Evolutionary conservation across 1,140 invertebrate genomes (phyloP).

Genomic region (Carposina sasakii): DNA sequence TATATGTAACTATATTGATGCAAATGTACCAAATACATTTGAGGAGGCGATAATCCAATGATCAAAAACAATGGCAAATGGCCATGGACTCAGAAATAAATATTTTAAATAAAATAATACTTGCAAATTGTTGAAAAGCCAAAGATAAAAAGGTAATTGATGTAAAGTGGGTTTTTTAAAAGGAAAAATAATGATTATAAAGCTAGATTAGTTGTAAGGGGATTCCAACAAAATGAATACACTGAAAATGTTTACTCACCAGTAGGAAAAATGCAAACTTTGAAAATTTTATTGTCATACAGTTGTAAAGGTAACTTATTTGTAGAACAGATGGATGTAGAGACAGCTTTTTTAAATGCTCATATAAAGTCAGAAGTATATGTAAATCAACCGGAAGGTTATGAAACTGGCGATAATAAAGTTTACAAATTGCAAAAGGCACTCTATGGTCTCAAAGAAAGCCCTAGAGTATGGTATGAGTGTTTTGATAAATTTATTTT

Average conservation of each 20-base stretch:
- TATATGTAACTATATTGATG: slow-evolving; percentile 40
- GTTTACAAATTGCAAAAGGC: slow-evolving; percentile 33
- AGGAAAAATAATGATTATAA: slow-evolving; percentile 35
- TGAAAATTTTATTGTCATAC: slow-evolving; percentile 37
- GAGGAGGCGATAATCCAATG: slow-evolving; percentile 36
- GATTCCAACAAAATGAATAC: slow-evolving; percentile 26
- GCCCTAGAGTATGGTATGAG: slow-evolving; percentile 35
- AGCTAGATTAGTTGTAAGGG: slow-evolving; percentile 30
- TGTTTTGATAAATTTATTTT: slow-evolving; percentile 36
- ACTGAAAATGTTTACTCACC: slow-evolving; percentile 39
- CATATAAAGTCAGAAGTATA: slow-evolving; percentile 53
- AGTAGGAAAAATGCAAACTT: slow-evolving; percentile 35
- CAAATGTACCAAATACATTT: slow-evolving; percentile 39
- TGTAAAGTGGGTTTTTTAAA: slow-evolving; percentile 30
- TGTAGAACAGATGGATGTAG: slow-evolving; percentile 52
- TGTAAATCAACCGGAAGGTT: slow-evolving; percentile 54
- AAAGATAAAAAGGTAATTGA: slow-evolving; percentile 30
- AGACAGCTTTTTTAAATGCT: slow-evolving; percentile 51
- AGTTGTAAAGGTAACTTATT: slow-evolving; percentile 32
- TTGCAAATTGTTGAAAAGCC: slow-evolving; percentile 33
- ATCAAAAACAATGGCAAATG: slow-evolving; percentile 34
- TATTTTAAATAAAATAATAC: slow-evolving; percentile 39
- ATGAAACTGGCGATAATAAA: slow-evolving; percentile 25
- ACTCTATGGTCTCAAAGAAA: slow-evolving; percentile 34
- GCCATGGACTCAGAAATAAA: slow-evolving; percentile 45